A percentile compares a stretch with the other conserved stretches of the same genome.
phyloP scores from a whole-genome alignment of 2,888 invertebrate genomes.

The Ommatoiulus sabulosus region DNA sequence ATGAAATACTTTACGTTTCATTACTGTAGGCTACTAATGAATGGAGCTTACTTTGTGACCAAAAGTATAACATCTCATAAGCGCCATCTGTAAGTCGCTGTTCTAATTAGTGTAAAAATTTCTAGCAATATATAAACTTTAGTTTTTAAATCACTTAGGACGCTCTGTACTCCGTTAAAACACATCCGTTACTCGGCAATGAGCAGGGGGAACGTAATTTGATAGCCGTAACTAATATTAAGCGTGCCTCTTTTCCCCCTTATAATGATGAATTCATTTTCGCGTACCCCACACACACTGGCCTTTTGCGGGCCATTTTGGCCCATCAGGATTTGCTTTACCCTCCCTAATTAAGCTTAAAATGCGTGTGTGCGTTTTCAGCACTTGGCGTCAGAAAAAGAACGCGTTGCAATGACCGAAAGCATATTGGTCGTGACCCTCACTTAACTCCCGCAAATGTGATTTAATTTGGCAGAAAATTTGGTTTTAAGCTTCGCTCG shows the following conservation, averaged over 20 bases:
- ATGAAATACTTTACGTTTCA: no score
- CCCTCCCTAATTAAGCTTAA: slow-evolving; percentile 33
- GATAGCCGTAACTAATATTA: slow-evolving; percentile 52
- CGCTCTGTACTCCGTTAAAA: background rate
- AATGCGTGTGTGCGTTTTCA: slow-evolving; percentile 2
- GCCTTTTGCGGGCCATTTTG: slow-evolving; percentile 28
- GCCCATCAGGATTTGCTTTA: slow-evolving; percentile 24
- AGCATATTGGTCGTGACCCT: slow-evolving; percentile 28
- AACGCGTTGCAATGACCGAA: slow-evolving; percentile 38
- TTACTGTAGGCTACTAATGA: no score
- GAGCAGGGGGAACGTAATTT: slow-evolving; percentile 31
- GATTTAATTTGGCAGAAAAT: slow-evolving; percentile 45
- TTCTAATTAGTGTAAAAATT: no score
- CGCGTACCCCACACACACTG: slow-evolving; percentile 18
- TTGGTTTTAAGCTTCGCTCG: slow-evolving; percentile 24
- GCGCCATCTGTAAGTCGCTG: no score
- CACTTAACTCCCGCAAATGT: background rate
- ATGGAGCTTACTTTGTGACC: no score
- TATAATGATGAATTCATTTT: slow-evolving; percentile 46
- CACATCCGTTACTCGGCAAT: background rate
- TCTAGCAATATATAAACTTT: no score
- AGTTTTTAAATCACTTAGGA: background rate
- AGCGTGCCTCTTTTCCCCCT: slow-evolving; percentile 48
- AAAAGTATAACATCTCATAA: no score
- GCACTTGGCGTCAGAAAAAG: slow-evolving; percentile 20